These are phyloP conservation scores for Lasioglossum oenotherae DNA, from an alignment of 2,888 invertebrate genomes.

Conservation along the genomic window DNA sequence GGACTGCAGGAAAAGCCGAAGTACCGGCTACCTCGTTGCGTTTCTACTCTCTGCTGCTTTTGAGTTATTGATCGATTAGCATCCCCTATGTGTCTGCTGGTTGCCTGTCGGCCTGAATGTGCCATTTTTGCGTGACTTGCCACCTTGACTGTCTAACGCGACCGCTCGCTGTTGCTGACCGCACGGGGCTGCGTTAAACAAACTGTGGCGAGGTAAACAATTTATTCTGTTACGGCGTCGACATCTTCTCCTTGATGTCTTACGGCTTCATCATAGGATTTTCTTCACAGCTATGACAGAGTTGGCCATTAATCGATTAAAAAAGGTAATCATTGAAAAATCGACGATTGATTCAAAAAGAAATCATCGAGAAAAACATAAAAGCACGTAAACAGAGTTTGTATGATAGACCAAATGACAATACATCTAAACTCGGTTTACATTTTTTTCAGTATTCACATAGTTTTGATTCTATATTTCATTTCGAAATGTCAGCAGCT, in stretches of 20 bases:
- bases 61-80: constrained; percentile 58
- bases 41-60: constrained; percentile 54
- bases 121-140: neutral
- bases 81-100: constrained; percentile 19
- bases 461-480: too few relatives aligned
- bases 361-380: too few relatives aligned
- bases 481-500: too few relatives aligned
- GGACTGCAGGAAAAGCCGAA: constrained; percentile 53
- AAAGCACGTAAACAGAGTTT: too few relatives aligned
- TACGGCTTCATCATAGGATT: too few relatives aligned
- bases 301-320: too few relatives aligned
- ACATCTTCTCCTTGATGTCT: neutral
- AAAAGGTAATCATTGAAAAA: too few relatives aligned
- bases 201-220: neutral
- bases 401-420: too few relatives aligned
- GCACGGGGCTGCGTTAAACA: neutral
- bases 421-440: too few relatives aligned
- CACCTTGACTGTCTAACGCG: neutral
- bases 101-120: constrained; percentile 26
- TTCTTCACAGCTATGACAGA: neutral
- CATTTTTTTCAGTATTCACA: too few relatives aligned
- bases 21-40: constrained; percentile 50
- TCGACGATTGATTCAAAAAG: too few relatives aligned
- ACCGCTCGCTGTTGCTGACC: neutral
- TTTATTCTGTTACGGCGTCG: neutral